phyloP scores from a whole-genome alignment of 2,888 invertebrate species.

The Aspidiotus destructor region DNA sequence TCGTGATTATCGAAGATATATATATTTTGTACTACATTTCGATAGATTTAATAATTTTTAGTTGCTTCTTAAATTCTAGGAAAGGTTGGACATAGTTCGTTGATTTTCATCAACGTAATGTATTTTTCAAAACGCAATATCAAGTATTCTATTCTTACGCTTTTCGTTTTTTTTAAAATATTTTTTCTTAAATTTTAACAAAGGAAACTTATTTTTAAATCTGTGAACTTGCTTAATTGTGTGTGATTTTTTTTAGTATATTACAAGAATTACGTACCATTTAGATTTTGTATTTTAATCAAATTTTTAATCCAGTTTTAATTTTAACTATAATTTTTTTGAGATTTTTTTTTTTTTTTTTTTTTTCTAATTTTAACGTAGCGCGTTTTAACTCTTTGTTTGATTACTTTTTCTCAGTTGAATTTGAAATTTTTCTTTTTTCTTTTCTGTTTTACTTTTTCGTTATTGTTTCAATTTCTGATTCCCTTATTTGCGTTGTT shows the following conservation, averaged over 20 bases:
- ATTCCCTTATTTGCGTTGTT: neutral
- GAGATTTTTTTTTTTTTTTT: constrained; percentile 7
- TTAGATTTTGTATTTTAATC: constrained; percentile 26
- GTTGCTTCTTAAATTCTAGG: no score
- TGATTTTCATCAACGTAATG: no score
- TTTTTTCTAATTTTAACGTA: constrained; percentile 16
- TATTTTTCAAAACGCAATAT: no score
- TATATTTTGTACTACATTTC: no score
- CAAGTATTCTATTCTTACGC: no score
- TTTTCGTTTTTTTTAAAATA: neutral
- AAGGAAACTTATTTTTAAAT: constrained; percentile 22
- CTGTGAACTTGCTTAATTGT: constrained; percentile 29
- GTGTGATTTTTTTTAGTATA: constrained; percentile 27
- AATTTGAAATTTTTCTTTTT: constrained; percentile 11
- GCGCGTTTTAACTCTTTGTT: constrained; percentile 24
- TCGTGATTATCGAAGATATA: no score
- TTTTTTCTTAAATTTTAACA: constrained; percentile 11
- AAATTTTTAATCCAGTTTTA: constrained; percentile 26
- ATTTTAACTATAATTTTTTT: constrained; percentile 19
- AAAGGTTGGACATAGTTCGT: no score
- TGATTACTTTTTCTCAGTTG: constrained; percentile 14
- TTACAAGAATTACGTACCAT: constrained; percentile 21
- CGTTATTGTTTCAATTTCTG: neutral
- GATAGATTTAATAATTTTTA: no score
- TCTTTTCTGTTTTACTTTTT: constrained; percentile 5